Evolutionary conservation across 2,888 invertebrate species (phyloP).

Genomic region (Xylota segnis): DNA sequence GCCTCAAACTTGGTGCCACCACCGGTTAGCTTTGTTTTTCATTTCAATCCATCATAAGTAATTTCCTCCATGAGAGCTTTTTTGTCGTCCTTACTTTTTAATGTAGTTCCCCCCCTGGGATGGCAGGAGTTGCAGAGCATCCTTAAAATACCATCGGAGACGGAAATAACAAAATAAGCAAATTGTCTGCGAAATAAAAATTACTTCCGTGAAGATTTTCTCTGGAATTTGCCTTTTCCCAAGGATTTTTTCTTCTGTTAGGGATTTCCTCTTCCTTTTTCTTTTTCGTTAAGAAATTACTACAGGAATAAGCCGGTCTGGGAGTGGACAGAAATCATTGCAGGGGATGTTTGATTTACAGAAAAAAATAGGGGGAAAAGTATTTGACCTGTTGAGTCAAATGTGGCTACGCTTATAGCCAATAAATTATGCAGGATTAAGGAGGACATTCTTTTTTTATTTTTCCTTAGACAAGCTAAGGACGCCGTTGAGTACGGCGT

Average conservation of each 20-base stretch:
- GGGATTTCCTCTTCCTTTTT: slow-evolving; percentile 36
- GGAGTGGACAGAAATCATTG: slow-evolving; percentile 60
- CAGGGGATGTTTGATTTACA: slow-evolving; percentile 66
- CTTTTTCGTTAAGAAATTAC: slow-evolving; percentile 31
- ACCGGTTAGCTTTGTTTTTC: slow-evolving; percentile 56
- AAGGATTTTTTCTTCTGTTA: slow-evolving; percentile 37
- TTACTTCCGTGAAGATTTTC: slow-evolving; percentile 81
- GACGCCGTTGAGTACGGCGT: slow-evolving; percentile 13
- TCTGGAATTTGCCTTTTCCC: slow-evolving; percentile 65
- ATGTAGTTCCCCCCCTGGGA: slow-evolving; percentile 41
- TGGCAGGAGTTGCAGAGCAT: slow-evolving; percentile 30
- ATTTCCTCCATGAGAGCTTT: slow-evolving; percentile 68
- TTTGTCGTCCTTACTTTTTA: slow-evolving; percentile 17
- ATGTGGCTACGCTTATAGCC: slow-evolving; percentile 56
- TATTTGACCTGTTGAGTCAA: slow-evolving; percentile 73
- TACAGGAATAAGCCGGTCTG: slow-evolving; percentile 13
- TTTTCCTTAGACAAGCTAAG: slow-evolving; percentile 26
- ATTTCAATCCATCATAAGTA: slow-evolving; percentile 77
- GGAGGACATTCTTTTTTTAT: slow-evolving; percentile 57
- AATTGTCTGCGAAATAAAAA: slow-evolving; percentile 85
- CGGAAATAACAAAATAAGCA: slow-evolving; percentile 85
- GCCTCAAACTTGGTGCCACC: not conserved
- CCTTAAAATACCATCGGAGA: slow-evolving; percentile 76
- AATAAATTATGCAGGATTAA: slow-evolving; percentile 76
- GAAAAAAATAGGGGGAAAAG: slow-evolving; percentile 52